These are phyloP conservation scores for Xylota segnis DNA, from an alignment of 2,888 invertebrate genomes.

Conservation along the genomic window DNA sequence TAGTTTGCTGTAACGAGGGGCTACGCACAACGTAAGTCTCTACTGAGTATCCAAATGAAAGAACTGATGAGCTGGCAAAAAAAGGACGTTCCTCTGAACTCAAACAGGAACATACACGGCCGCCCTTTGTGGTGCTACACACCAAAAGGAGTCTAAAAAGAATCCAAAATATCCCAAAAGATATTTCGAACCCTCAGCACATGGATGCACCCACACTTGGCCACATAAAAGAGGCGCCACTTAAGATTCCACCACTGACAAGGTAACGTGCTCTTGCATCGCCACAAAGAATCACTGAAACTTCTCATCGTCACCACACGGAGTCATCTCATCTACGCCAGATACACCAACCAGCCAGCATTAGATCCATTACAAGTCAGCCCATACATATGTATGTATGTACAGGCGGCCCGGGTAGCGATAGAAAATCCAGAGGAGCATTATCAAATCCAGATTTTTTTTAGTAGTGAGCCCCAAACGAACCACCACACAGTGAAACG, in stretches of 20 bases:
- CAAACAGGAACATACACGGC: too few species aligned
- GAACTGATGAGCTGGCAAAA: too few species aligned
- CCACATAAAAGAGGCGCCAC: constrained; percentile 75
- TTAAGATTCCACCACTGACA: constrained; percentile 76
- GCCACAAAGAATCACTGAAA: constrained; percentile 47
- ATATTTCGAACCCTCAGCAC: constrained; percentile 7
- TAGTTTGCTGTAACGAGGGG: too few species aligned
- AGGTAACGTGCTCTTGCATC: constrained; percentile 32
- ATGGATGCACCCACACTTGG: constrained; percentile 63
- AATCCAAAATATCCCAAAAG: constrained; percentile 14
- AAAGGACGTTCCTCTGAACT: too few species aligned
- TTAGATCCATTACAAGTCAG: constrained; percentile 68
- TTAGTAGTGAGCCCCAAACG: constrained; percentile 27
- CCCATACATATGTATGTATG: too few species aligned
- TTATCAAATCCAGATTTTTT: constrained; percentile 73
- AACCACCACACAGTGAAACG: constrained; percentile 16
- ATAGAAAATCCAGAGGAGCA: constrained; percentile 52
- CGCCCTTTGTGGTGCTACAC: too few species aligned
- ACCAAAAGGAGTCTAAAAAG: too few species aligned
- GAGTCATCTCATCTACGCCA: constrained; percentile 35
- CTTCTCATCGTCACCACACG: constrained; percentile 24
- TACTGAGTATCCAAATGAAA: too few species aligned
- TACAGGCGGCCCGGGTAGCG: constrained; percentile 31
- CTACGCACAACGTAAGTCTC: too few species aligned
- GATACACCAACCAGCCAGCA: constrained; percentile 17